These are phyloP conservation scores for Sprattus sprattus DNA, from an alignment of 2,113 vertebrate genomes.

Conservation along the genomic window DNA sequence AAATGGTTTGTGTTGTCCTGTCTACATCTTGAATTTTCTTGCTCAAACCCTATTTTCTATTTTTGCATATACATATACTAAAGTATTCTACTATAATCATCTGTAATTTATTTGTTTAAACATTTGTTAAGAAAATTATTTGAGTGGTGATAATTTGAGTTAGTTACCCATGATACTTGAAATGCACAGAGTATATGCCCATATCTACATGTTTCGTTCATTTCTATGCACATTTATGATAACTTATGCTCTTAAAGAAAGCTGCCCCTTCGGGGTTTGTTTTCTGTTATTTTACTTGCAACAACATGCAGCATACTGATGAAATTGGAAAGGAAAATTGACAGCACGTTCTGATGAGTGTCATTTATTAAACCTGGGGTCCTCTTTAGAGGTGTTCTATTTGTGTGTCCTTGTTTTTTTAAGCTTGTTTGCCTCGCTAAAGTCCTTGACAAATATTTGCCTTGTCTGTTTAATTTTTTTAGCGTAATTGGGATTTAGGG, in stretches of 20 bases:
- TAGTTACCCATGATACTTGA: conserved; percentile 11
- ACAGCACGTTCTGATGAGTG: neutral
- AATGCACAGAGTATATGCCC: neutral
- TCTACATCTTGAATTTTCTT: neutral
- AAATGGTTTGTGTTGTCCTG: neutral
- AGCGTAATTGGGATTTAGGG: too few species aligned
- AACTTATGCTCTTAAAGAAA: neutral
- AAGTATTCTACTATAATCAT: conserved; percentile 23
- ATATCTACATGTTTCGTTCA: neutral
- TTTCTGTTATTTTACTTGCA: neutral
- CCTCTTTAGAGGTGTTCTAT: neutral
- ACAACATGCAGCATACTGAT: neutral
- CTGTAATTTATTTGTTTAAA: conserved; percentile 30
- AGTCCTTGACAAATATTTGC: neutral
- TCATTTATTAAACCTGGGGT: neutral
- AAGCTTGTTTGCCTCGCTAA: too few species aligned
- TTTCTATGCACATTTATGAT: neutral
- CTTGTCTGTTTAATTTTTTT: too few species aligned
- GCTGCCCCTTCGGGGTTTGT: neutral
- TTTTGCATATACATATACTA: conserved; percentile 29
- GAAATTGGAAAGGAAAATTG: neutral
- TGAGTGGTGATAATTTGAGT: neutral
- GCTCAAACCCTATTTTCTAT: conserved; percentile 23
- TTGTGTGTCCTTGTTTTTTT: neutral
- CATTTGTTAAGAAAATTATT: neutral